These are phyloP conservation scores for Drosophila sturtevanti DNA, from an alignment of 1,140 invertebrate genomes.

Conservation along the genomic window DNA sequence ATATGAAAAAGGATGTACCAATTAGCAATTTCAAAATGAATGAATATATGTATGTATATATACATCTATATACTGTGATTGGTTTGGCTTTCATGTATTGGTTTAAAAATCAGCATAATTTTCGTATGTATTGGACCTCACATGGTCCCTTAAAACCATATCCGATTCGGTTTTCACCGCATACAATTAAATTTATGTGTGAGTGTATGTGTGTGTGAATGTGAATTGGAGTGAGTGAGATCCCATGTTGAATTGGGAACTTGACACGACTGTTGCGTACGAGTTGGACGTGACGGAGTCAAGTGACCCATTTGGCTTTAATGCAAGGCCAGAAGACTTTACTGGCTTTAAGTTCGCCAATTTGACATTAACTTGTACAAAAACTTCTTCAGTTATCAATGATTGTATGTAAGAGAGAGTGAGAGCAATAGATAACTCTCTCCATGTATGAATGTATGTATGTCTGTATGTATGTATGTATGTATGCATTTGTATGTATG, in stretches of 20 bases:
- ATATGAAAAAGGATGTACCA: too few relatives aligned
- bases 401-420: not conserved
- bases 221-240: not conserved
- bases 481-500: not conserved
- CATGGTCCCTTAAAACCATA: not conserved
- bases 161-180: not conserved
- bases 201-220: not conserved
- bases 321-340: not conserved
- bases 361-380: not conserved
- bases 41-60: too few relatives aligned
- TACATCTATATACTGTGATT: too few relatives aligned
- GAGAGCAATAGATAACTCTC: constrained; percentile 3
- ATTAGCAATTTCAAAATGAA: too few relatives aligned
- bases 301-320: constrained; percentile 30
- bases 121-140: not conserved
- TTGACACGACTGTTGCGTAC: constrained; percentile 53
- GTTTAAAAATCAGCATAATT: not conserved
- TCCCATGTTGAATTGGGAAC: constrained; percentile 49
- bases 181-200: constrained; percentile 26
- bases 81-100: not conserved
- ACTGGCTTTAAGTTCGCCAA: not conserved
- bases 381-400: not conserved
- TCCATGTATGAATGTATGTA: not conserved
- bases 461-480: not conserved
- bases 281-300: constrained; percentile 42